Conservation (phyloP, 2,797 vertebrate species). For the Odontamblyopus lacepedii region DNA sequence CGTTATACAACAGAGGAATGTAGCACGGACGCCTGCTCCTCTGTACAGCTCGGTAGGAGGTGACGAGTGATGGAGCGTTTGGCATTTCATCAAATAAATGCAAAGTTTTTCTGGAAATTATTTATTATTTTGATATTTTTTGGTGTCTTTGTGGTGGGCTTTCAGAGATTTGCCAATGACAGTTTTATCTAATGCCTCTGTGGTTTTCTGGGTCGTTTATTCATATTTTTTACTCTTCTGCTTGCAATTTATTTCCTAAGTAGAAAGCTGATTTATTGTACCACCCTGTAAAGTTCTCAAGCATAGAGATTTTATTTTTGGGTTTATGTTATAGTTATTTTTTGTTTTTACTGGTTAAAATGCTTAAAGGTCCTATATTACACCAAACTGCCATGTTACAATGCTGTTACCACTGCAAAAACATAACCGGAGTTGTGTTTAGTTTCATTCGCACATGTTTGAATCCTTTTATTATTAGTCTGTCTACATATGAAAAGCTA, state of each 20-base stretch:
- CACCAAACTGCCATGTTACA: no score
- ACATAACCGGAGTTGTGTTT: no score
- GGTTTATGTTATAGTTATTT: neutral
- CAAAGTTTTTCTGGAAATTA: constrained; percentile 31
- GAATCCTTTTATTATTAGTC: no score
- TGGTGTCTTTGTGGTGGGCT: constrained; percentile 35
- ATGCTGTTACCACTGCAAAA: no score
- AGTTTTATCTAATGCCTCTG: constrained; percentile 22
- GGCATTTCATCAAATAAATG: constrained; percentile 45
- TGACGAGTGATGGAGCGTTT: constrained; percentile 38
- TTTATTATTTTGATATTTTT: constrained; percentile 32
- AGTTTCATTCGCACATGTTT: no score
- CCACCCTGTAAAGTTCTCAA: neutral
- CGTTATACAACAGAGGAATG: constrained; percentile 22
- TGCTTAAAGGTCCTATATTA: neutral
- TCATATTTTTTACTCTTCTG: constrained; percentile 7
- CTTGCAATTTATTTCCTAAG: neutral
- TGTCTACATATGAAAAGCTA: no score
- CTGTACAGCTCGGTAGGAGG: constrained; percentile 17
- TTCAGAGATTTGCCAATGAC: constrained; percentile 25
- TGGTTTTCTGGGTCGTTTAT: constrained; percentile 23
- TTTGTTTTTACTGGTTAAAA: neutral
- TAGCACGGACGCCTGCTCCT: constrained; percentile 20
- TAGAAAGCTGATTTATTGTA: neutral
- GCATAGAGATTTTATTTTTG: neutral